A percentile compares a stretch with the other conserved stretches of the same genome.
These are phyloP conservation scores for Antedon bifida DNA, from an alignment of 35 echinoderm and acorn worm genomes.

Conservation along the genomic window DNA sequence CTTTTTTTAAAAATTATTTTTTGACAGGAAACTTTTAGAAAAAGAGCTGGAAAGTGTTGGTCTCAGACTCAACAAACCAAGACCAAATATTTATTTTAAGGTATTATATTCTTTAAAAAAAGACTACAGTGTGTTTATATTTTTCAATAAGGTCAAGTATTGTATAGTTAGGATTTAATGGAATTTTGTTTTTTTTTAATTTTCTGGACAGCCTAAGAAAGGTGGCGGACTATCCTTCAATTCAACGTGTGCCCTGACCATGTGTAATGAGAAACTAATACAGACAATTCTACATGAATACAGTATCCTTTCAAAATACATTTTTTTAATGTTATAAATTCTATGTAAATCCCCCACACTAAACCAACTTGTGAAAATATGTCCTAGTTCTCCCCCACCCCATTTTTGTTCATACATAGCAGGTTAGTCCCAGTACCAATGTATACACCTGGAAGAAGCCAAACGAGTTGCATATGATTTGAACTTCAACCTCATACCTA, in stretches of 20 bases:
- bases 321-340: not conserved
- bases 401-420: too few species aligned
- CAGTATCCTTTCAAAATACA: constrained; percentile 71
- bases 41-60: constrained; percentile 90
- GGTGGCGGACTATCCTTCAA: constrained; percentile 90
- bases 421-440: too few species aligned
- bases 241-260: constrained; percentile 79
- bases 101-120: constrained; percentile 7
- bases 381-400: too few species aligned
- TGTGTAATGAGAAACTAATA: constrained; percentile 83
- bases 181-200: too few species aligned
- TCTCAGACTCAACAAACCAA: constrained; percentile 73
- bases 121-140: not conserved
- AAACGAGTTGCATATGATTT: too few species aligned
- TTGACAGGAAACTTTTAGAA: constrained; percentile 49
- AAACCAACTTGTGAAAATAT: too few species aligned
- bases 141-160: not conserved
- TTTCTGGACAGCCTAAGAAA: constrained; percentile 71
- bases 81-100: constrained; percentile 96
- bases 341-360: not conserved
- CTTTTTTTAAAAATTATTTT: not conserved
- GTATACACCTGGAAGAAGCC: too few species aligned
- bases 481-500: too few species aligned
- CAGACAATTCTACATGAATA: constrained; percentile 98
- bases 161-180: not conserved